Conservation (phyloP, 1,140 invertebrate species). For the Drosophila biarmipes region DNA sequence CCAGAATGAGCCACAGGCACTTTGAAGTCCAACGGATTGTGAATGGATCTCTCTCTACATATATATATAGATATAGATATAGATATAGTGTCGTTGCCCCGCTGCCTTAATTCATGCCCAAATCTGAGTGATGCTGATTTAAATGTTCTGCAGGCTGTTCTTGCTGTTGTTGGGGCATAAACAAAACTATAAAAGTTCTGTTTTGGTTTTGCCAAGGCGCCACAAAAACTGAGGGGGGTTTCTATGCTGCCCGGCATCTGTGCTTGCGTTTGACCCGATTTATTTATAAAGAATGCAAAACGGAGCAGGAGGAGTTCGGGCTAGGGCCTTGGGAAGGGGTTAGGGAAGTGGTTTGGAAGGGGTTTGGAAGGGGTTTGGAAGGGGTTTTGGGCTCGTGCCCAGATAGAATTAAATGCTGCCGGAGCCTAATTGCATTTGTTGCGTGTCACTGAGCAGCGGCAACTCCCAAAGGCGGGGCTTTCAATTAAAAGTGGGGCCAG, state of each 20-base stretch:
- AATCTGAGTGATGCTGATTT: constrained; percentile 30
- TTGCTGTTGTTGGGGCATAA: constrained; percentile 66
- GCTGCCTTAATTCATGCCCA: constrained; percentile 45
- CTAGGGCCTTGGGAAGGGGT: background rate
- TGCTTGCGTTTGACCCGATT: constrained; percentile 59
- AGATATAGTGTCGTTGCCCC: constrained; percentile 6
- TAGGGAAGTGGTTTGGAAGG: no score
- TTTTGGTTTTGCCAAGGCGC: constrained; percentile 56
- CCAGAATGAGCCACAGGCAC: constrained; percentile 45
- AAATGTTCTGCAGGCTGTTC: constrained; percentile 45
- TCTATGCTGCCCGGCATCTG: constrained; percentile 9
- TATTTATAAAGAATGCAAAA: constrained; percentile 64
- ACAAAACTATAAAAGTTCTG: constrained; percentile 74
- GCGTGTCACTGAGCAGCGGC: constrained; percentile 35
- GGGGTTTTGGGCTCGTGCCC: constrained; percentile 3
- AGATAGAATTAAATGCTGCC: constrained; percentile 27
- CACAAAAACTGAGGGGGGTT: constrained; percentile 49
- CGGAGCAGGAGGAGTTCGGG: constrained; percentile 2
- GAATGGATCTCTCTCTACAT: constrained; percentile 27
- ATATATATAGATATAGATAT: background rate
- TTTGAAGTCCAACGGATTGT: constrained; percentile 65
- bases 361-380: background rate
- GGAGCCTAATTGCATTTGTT: constrained; percentile 45
- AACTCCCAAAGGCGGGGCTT: constrained; percentile 4
- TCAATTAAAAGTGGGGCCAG: constrained; percentile 17